Conservation (phyloP, 1,140 invertebrate species). For the Pseudomyrmex sp. region DNA sequence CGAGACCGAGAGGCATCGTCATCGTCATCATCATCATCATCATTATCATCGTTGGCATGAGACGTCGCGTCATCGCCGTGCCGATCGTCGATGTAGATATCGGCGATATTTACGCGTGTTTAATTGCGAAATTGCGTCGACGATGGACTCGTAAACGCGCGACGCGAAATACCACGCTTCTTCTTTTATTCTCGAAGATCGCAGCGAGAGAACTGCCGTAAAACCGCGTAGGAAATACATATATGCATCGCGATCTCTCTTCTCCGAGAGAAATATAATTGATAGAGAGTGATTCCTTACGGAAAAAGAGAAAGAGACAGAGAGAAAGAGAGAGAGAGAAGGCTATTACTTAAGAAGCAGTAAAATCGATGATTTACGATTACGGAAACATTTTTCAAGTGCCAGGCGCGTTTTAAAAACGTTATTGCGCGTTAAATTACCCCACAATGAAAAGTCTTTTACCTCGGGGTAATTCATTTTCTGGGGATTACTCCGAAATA, state of each 20-base stretch:
- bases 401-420: neutral
- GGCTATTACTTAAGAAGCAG: neutral
- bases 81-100: conserved; percentile 12
- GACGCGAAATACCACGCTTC: neutral
- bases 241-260: neutral
- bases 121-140: conserved; percentile 18
- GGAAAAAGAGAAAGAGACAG: no score
- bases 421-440: conserved; percentile 9
- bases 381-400: neutral
- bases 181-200: neutral
- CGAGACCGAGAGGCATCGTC: conserved; percentile 17
- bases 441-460: neutral
- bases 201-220: neutral
- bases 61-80: conserved; percentile 33
- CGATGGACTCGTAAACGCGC: neutral
- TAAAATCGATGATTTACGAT: conserved; percentile 10
- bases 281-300: no score
- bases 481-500: conserved; percentile 70
- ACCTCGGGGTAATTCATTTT: conserved; percentile 14
- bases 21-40: no score
- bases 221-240: neutral
- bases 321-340: neutral
- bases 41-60: neutral
- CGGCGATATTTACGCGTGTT: conserved; percentile 5
- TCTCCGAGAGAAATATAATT: neutral